Evolutionary conservation across 1,140 invertebrate species (phyloP).

Genomic region (Drosophila obscura): DNA sequence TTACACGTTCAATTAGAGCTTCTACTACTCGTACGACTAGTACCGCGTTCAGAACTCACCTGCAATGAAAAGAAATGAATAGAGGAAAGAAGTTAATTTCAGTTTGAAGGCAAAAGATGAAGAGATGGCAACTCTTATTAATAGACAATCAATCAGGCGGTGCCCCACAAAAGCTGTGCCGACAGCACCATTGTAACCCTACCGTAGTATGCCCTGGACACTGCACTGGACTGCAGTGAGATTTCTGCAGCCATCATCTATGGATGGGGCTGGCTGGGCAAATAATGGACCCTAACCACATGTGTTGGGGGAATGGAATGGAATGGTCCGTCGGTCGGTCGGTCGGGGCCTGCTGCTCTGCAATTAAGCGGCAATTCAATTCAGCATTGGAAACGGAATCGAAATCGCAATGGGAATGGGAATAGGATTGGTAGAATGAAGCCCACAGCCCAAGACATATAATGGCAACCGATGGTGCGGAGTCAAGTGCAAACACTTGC

Average conservation of each 20-base stretch:
- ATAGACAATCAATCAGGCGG: constrained; percentile 62
- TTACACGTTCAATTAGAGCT: constrained; percentile 30
- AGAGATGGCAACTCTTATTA: constrained; percentile 50
- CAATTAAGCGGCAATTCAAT: constrained; percentile 76
- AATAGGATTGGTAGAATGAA: constrained; percentile 14
- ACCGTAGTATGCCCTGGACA: constrained; percentile 24
- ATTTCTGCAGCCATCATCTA: constrained; percentile 7
- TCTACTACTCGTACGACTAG: neutral
- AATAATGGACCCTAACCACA: constrained; percentile 55
- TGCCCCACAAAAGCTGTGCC: constrained; percentile 32
- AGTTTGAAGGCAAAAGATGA: constrained; percentile 12
- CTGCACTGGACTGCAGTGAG: constrained; percentile 1
- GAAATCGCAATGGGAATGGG: constrained; percentile 10
- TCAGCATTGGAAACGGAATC: constrained; percentile 32
- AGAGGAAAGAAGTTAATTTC: constrained; percentile 21
- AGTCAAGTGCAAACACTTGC: constrained; percentile 73
- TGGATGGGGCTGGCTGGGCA: neutral
- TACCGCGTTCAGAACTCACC: constrained; percentile 26
- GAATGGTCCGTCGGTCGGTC: neutral
- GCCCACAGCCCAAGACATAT: constrained; percentile 19
- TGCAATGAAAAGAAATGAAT: constrained; percentile 28
- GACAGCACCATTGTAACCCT: constrained; percentile 32
- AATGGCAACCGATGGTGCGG: constrained; percentile 22
- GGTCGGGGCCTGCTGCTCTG: constrained; percentile 32
- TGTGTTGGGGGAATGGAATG: constrained; percentile 10